These are phyloP conservation scores for Napeogenes sylphis DNA, from an alignment of 2,888 invertebrate species.

Conservation along the genomic window DNA sequence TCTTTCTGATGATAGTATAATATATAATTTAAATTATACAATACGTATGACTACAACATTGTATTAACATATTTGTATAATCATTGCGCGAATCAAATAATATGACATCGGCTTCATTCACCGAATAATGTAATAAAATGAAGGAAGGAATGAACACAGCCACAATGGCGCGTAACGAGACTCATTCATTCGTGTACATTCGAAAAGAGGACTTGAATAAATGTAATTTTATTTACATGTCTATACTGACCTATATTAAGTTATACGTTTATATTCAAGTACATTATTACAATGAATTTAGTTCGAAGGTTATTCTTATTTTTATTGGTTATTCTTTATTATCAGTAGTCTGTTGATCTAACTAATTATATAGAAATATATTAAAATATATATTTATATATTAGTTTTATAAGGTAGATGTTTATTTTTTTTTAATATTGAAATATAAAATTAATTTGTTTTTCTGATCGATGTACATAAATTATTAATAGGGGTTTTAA, in stretches of 20 bases:
- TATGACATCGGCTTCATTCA: slow-evolving; percentile 5
- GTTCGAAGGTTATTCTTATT: too few species aligned
- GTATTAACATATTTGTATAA: background rate
- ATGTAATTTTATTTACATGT: slow-evolving; percentile 6
- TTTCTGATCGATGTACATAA: too few species aligned
- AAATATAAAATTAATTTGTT: too few species aligned
- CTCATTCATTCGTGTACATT: slow-evolving; percentile 3
- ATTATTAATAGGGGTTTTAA: too few species aligned
- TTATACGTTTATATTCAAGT: background rate
- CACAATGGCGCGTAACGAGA: slow-evolving; percentile 3
- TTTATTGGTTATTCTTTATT: too few species aligned
- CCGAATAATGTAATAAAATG: slow-evolving; percentile 5
- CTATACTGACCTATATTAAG: slow-evolving; percentile 2
- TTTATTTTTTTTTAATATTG: too few species aligned
- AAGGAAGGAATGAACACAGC: slow-evolving; percentile 3
- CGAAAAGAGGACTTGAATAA: slow-evolving; percentile 5
- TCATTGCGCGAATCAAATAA: background rate
- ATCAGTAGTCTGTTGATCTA: too few species aligned
- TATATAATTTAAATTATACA: background rate
- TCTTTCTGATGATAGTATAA: too few species aligned
- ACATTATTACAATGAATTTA: background rate
- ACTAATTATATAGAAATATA: too few species aligned
- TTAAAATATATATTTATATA: too few species aligned
- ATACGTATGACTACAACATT: background rate
- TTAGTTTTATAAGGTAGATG: too few species aligned